These are phyloP conservation scores for Drosophila kanapiae DNA, from an alignment of 1,140 invertebrate genomes.

Conservation along the genomic window DNA sequence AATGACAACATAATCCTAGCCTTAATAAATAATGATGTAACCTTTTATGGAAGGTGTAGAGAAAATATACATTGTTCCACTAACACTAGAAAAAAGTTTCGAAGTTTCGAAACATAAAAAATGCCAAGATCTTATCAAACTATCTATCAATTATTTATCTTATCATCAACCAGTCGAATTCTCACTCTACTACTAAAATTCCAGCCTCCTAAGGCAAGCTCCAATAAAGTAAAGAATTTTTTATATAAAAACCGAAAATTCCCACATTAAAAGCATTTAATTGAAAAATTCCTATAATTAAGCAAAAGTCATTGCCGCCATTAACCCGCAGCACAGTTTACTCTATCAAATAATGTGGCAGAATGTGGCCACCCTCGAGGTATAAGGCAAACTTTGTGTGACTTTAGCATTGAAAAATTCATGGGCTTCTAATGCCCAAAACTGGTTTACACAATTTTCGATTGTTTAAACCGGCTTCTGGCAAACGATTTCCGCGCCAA, in stretches of 20 bases:
- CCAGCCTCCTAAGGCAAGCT: not conserved
- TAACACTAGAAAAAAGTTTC: not conserved
- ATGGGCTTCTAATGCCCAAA: constrained; percentile 58
- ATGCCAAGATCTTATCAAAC: not conserved
- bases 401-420: constrained; percentile 56
- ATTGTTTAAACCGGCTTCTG: constrained; percentile 59
- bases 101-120: not conserved
- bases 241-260: not conserved
- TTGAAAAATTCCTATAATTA: constrained; percentile 42
- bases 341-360: constrained; percentile 3
- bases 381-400: constrained; percentile 31
- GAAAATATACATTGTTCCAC: not conserved
- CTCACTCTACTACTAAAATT: not conserved
- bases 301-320: not conserved
- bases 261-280: constrained; percentile 8
- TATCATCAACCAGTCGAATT: constrained; percentile 7
- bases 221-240: not conserved
- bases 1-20: constrained; percentile 9
- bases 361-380: not conserved
- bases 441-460: constrained; percentile 53
- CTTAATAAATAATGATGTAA: constrained; percentile 5
- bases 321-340: not conserved
- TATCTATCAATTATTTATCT: constrained; percentile 6
- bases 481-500: constrained; percentile 71
- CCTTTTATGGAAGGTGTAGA: not conserved